phyloP scores from a whole-genome alignment of 1,140 invertebrate genomes.

The Bombus waltoni region DNA sequence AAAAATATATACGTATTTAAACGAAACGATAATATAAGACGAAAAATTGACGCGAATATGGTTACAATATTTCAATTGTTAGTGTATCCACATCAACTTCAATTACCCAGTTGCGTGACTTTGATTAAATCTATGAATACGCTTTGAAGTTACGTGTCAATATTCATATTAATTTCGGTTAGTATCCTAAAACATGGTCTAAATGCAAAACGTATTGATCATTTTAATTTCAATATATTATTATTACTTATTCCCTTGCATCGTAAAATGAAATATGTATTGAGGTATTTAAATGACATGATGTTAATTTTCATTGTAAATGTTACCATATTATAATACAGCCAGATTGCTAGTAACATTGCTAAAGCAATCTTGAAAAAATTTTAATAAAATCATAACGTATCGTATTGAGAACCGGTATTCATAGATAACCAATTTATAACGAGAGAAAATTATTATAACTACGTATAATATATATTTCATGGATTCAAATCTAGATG shows the following conservation, averaged over 20 bases:
- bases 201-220: background rate
- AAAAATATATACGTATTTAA: background rate
- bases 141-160: background rate
- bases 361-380: background rate
- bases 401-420: background rate
- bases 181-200: background rate
- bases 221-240: conserved; percentile 1
- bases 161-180: background rate
- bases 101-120: background rate
- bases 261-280: background rate
- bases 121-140: background rate
- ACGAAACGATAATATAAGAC: background rate
- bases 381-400: background rate
- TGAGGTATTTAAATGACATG: background rate
- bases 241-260: too few species aligned
- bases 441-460: background rate
- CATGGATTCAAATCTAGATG: background rate
- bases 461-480: background rate
- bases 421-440: background rate
- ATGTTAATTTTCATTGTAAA: background rate
- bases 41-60: background rate
- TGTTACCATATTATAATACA: background rate
- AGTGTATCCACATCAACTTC: background rate
- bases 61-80: background rate
- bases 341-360: background rate